These are phyloP conservation scores for Epinotia bilunana DNA, from an alignment of 2,888 invertebrate species.

Conservation along the genomic window DNA sequence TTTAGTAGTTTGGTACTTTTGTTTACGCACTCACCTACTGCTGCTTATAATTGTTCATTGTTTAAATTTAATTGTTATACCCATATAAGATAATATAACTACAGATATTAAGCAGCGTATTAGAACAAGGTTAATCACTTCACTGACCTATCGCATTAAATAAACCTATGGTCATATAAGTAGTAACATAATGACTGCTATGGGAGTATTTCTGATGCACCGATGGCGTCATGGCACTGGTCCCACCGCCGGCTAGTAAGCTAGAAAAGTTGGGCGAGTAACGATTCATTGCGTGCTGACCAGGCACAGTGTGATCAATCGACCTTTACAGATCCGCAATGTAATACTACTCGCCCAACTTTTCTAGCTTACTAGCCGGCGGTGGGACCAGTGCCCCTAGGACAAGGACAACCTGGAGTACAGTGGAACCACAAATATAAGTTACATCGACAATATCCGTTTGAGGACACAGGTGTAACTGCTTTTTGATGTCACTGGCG, in stretches of 20 bases:
- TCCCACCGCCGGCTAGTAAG: too few relatives aligned
- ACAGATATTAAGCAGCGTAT: neutral
- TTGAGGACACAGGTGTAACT: too few relatives aligned
- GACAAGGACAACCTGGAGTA: conserved; percentile 27
- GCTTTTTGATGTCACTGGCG: too few relatives aligned
- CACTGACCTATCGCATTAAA: neutral
- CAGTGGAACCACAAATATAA: neutral
- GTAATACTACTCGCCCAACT: too few relatives aligned
- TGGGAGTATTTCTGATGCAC: conserved; percentile 21
- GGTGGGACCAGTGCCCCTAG: too few relatives aligned
- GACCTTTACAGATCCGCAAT: too few relatives aligned
- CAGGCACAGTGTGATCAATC: too few relatives aligned
- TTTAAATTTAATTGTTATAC: conserved; percentile 10
- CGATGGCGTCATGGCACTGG: conserved; percentile 23
- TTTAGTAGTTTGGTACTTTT: too few relatives aligned
- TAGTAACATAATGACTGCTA: neutral
- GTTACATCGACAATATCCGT: too few relatives aligned
- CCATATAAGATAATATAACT: neutral
- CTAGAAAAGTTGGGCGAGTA: too few relatives aligned
- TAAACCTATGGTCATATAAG: neutral
- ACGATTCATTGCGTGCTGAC: too few relatives aligned
- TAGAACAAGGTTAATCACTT: conserved; percentile 19
- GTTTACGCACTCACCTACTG: neutral
- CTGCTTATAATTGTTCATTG: conserved; percentile 6
- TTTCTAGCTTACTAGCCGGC: too few relatives aligned